Conservation (phyloP, 2,888 invertebrate genomes). For the Incurvaria masculella region DNA sequence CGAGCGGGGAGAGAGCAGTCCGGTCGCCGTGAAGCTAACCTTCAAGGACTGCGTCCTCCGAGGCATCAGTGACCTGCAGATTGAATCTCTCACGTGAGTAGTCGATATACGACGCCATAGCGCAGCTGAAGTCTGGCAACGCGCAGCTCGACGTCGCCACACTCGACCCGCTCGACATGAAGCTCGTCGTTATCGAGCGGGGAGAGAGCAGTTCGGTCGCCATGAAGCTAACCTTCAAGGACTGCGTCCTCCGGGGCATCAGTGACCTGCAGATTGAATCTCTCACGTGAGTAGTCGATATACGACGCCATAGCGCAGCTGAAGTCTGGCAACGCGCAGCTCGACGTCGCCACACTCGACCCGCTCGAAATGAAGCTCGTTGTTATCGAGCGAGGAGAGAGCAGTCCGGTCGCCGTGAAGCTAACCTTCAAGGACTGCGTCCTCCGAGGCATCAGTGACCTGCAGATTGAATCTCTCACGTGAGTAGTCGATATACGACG, state of each 20-base stretch:
- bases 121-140: conserved; percentile 17
- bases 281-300: conserved; percentile 13
- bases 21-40: conserved; percentile 9
- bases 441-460: conserved; percentile 7
- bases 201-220: conserved; percentile 6
- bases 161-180: conserved; percentile 12
- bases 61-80: conserved; percentile 7
- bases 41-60: conserved; percentile 10
- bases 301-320: conserved; percentile 16
- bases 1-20: conserved; percentile 1
- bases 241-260: conserved; percentile 10
- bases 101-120: conserved; percentile 16
- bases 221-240: conserved; percentile 10
- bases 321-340: conserved; percentile 14
- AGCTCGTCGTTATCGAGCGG: background rate
- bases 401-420: conserved; percentile 9
- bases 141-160: conserved; percentile 7
- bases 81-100: conserved; percentile 10
- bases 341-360: conserved; percentile 10
- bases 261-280: conserved; percentile 1
- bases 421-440: conserved; percentile 10
- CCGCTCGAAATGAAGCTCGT: conserved; percentile 8
- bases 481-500: conserved; percentile 16
- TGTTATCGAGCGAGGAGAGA: background rate
- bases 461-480: conserved; percentile 6